Conservation (phyloP, 1,140 invertebrate species). For the Drosophila pandora region DNA sequence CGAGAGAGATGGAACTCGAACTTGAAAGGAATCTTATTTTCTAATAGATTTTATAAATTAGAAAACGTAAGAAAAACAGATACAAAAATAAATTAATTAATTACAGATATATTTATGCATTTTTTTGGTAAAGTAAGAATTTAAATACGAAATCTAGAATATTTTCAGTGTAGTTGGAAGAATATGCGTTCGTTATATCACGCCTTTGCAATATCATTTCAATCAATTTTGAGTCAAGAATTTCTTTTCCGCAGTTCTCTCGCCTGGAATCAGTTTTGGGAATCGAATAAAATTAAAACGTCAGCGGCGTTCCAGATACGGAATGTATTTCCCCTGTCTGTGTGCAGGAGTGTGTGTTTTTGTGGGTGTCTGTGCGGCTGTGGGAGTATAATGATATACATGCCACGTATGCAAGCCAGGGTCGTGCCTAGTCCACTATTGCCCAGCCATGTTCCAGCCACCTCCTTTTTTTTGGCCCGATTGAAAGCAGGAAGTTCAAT, state of each 20-base stretch:
- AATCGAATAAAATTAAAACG: slow-evolving; percentile 81
- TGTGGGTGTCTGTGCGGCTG: slow-evolving; percentile 19
- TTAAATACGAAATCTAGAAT: background rate
- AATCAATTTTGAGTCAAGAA: slow-evolving; percentile 80
- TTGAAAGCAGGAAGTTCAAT: slow-evolving; percentile 73
- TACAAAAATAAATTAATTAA: background rate
- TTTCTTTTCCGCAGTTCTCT: slow-evolving; percentile 21
- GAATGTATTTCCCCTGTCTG: slow-evolving; percentile 38
- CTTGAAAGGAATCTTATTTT: background rate
- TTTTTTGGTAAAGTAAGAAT: background rate
- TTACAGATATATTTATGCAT: background rate
- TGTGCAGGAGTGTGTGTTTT: background rate
- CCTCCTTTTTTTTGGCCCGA: slow-evolving; percentile 6
- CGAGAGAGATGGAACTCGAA: background rate
- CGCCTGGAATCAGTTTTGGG: slow-evolving; percentile 12
- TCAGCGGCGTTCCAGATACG: slow-evolving; percentile 49
- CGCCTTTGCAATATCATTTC: slow-evolving; percentile 79
- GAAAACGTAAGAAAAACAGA: background rate
- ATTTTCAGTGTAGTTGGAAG: slow-evolving; percentile 16
- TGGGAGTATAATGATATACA: slow-evolving; percentile 74
- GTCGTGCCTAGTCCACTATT: slow-evolving; percentile 66
- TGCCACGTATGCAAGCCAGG: slow-evolving; percentile 72
- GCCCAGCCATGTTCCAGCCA: background rate
- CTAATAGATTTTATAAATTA: no score
- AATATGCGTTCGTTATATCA: slow-evolving; percentile 33